A percentile compares a stretch with the other conserved stretches of the same genome.
phyloP scores from a whole-genome alignment of 2,113 vertebrate species.

The Aegotheles bennettii region DNA sequence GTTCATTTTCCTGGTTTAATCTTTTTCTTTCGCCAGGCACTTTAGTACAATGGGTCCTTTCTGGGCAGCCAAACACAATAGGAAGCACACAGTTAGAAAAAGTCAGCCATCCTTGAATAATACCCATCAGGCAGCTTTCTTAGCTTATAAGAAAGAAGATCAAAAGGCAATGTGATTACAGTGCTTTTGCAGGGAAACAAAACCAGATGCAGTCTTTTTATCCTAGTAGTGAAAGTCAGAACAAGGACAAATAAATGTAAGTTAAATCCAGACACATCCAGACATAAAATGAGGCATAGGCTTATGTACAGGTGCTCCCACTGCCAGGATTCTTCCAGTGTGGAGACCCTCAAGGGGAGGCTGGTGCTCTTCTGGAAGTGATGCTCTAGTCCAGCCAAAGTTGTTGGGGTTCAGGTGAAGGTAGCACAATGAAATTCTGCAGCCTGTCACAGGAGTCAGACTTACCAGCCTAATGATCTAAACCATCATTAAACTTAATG shows the following conservation, averaged over 20 bases:
- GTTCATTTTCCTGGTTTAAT: constrained; percentile 17
- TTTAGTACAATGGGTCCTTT: constrained; percentile 22
- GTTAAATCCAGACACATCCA: background rate
- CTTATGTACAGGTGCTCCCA: background rate
- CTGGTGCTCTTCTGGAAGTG: background rate
- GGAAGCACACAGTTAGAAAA: constrained; percentile 17
- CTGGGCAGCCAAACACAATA: constrained; percentile 32
- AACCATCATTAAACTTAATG: background rate
- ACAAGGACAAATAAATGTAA: constrained; percentile 35
- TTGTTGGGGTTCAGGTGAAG: background rate
- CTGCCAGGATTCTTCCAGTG: background rate
- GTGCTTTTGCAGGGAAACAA: constrained; percentile 33
- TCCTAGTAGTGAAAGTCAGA: constrained; percentile 22
- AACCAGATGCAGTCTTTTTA: constrained; percentile 24
- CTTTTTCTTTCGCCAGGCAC: background rate
- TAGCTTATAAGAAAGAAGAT: constrained; percentile 35
- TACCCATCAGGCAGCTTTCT: constrained; percentile 46
- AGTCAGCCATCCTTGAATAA: constrained; percentile 50
- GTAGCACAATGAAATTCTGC: background rate
- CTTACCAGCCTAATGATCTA: background rate
- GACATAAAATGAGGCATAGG: background rate
- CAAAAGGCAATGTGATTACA: constrained; percentile 40
- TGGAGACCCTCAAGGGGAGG: background rate
- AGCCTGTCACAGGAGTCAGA: background rate
- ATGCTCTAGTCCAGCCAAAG: background rate